Percentiles rank a stretch among this genome's conserved stretches.
Evolutionary conservation across 2,888 invertebrate species (phyloP).

Genomic region (Stenodera caucasica): DNA sequence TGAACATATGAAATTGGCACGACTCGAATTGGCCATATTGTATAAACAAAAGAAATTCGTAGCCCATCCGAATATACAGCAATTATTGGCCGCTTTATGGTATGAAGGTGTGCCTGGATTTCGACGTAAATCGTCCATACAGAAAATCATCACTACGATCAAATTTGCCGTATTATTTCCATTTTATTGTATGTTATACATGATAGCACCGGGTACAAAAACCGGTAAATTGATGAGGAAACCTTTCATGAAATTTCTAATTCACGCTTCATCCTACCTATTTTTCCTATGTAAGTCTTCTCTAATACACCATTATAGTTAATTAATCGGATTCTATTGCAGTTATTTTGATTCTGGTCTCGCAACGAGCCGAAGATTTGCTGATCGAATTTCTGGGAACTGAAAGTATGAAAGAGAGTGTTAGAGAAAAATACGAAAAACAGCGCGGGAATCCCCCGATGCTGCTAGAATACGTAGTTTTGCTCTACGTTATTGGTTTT

Average conservation of each 20-base stretch:
- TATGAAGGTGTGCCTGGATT: constrained; percentile 96
- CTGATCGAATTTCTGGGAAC: constrained; percentile 73
- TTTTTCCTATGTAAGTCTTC: constrained; percentile 86
- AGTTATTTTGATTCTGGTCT: constrained; percentile 91
- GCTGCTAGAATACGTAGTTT: constrained; percentile 78
- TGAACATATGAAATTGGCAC: constrained; percentile 80
- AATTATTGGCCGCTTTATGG: constrained; percentile 88
- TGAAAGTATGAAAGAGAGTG: constrained; percentile 65
- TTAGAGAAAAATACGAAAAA: constrained; percentile 65
- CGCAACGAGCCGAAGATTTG: constrained; percentile 83
- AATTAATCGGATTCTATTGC: too few species aligned
- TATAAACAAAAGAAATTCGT: constrained; percentile 87
- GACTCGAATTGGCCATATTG: constrained; percentile 87
- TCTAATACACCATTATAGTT: constrained; percentile 1
- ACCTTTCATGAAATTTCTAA: constrained; percentile 96
- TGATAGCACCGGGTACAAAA: constrained; percentile 79
- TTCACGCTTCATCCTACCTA: constrained; percentile 91
- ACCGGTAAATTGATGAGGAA: constrained; percentile 84
- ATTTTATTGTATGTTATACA: constrained; percentile 81
- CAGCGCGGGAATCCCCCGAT: constrained; percentile 88
- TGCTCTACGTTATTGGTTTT: constrained; percentile 86
- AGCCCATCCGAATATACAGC: constrained; percentile 94
- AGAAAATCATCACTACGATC: constrained; percentile 71
- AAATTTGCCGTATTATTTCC: constrained; percentile 85
- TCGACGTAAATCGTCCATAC: constrained; percentile 73